Evolutionary conservation across 2,797 vertebrate genomes (phyloP), one percentile per base, ranked within the genome.

Genomic region (Etheostoma nigrum): DNA sequence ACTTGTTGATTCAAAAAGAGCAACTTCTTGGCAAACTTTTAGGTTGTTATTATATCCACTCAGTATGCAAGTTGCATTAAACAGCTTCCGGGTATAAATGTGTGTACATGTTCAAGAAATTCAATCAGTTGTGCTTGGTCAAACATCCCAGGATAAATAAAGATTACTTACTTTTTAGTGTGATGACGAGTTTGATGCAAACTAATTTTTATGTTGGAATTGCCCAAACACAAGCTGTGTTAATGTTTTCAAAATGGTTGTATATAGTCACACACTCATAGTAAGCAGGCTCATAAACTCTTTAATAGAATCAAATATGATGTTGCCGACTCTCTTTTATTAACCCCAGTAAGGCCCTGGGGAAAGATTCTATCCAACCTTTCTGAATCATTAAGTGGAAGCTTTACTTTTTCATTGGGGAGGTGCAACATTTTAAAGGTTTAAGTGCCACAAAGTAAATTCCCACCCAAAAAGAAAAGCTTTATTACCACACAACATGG

Each of bases 371-470:
- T 42, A 51, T 55, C 33, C 59, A 52, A 47, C 21, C 16, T 6
- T 48, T 67, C 30, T 67, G 54, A 72, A 49, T 33, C 47, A 57
- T 72, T 23, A 67, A 67, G 30, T 19, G 18, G 18, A 21, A 53
- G 57, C 44, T 47, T 68, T 67, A 54, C 44, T 62, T 82, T 86
- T 53, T 61, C 54, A 78, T 82, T 58, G 74, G 45, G 51, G 71
- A 25, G 30, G 59, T 53, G 51, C 42, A 60, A 33, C 25, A 57
- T 72, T 75, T 74, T 23, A 73, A 45, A 51, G 36, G 11, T 64
- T 78, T 44, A 58, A 76, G 30, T 65, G 19, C 21, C 58, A 40
- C 19, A 13, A 62, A 66, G 27, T 19, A 61, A 74, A 63, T 66
- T 44, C 53, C 47, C 16, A 27, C 14, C 13, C 27, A 47, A 67